Base-by-base conservation (phyloP, 1,140 invertebrate species). In the Danaus melanippus region DNA sequence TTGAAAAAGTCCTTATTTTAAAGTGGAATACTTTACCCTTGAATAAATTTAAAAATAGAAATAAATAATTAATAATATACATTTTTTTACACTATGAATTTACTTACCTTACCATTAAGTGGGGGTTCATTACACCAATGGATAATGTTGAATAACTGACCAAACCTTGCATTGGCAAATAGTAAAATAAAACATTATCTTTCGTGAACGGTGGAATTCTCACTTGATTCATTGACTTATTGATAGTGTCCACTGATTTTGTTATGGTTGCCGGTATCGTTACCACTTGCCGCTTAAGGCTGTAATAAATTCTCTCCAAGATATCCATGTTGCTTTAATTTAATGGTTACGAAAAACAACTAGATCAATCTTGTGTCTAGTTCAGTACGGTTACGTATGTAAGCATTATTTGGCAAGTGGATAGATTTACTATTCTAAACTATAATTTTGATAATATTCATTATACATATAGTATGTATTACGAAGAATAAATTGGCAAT, bases 111-210 rank as follows among this genome's bases (percentile, higher is more conserved):
- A 84, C 74, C 75, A 87, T 79, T 53, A 88, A 59, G 65, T 81
- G 77, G 10, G 86, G 86, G 50, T 88, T 85, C 85, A 87, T 87
- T 45, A 88, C 85, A 76, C 77, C 79, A n/a, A 88, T 64, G 55
- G 86, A 87, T 49, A 88, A 72, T 43, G 83, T 82, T 80, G 85
- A 84, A 69, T 88, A 87, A 79, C 83, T 82, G 58, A 81, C 72
- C 45, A 87, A 64, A 21, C 86, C 86, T 82, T 87, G 86, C 50
- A 87, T 60, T 49, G 86, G 86, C 66, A 86, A 70, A 76, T 87
- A 87, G 68, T 87, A 86, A 71, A 79, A 87, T 12, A 87, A 64
- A 11, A 87, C 73, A 78, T 87, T 87, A 51, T 87, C 80, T 57
- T 69, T 85, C 17, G 75, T 87, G 12, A 87, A 74, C 12, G 86